These are phyloP conservation scores for Cyclargus thomasi DNA, from an alignment of 1,140 invertebrate genomes.

Conservation along the genomic window DNA sequence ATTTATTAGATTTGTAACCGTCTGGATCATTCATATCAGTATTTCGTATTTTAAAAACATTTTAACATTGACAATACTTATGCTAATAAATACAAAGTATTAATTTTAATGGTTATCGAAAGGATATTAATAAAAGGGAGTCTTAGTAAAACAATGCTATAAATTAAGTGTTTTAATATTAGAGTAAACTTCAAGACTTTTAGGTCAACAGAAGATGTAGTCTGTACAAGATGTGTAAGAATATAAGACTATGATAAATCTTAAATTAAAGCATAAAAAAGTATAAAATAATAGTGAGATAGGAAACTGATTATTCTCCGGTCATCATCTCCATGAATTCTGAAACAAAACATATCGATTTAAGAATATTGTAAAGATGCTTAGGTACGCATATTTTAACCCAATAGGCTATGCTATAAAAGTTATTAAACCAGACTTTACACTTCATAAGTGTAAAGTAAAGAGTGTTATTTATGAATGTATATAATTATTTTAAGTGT, in stretches of 20 bases:
- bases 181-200: conserved; percentile 62
- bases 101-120: too few relatives aligned
- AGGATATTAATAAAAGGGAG: not conserved
- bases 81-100: not conserved
- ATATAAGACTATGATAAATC: conserved; percentile 25
- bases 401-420: too few relatives aligned
- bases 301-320: conserved; percentile 82
- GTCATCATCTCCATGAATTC: conserved; percentile 98
- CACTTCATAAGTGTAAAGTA: too few relatives aligned
- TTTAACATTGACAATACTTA: too few relatives aligned
- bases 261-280: conserved; percentile 56
- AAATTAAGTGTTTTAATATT: conserved; percentile 71
- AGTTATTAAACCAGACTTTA: too few relatives aligned
- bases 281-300: conserved; percentile 46
- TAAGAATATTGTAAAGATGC: not conserved
- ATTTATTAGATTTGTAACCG: too few relatives aligned
- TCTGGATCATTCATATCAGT: too few relatives aligned
- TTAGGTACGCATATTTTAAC: too few relatives aligned
- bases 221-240: conserved; percentile 3
- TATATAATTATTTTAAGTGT: too few relatives aligned
- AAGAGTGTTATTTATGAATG: too few relatives aligned
- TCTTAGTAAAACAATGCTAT: conserved; percentile 35
- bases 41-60: too few relatives aligned
- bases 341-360: conserved; percentile 75
- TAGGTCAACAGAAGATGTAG: not conserved